phyloP scores from a whole-genome alignment of 1,140 invertebrate genomes.

The Adelges cooleyi region DNA sequence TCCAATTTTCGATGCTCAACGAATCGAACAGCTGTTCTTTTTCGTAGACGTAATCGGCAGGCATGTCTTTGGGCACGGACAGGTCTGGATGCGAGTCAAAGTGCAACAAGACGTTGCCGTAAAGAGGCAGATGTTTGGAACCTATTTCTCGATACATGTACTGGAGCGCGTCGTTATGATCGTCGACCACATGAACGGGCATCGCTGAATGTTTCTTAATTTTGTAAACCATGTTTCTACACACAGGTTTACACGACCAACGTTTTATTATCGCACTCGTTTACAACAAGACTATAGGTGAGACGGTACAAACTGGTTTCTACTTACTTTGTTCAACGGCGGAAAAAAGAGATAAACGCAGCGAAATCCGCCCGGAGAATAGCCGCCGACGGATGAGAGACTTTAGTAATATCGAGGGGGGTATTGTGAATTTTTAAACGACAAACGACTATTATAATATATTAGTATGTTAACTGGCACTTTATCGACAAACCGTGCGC shows the following conservation, averaged over 20 bases:
- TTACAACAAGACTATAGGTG: too few relatives aligned
- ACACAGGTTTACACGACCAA: slow-evolving; percentile 11
- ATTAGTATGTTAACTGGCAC: too few relatives aligned
- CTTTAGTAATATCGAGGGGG: too few relatives aligned
- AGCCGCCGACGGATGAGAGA: too few relatives aligned
- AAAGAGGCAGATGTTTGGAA: slow-evolving; percentile 64
- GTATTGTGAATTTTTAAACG: too few relatives aligned
- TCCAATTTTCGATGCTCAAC: slow-evolving; percentile 87
- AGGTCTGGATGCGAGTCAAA: slow-evolving; percentile 87
- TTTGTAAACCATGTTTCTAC: slow-evolving; percentile 26
- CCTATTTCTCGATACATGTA: slow-evolving; percentile 73
- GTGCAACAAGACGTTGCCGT: slow-evolving; percentile 64
- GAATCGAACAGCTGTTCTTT: slow-evolving; percentile 46
- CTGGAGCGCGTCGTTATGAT: slow-evolving; percentile 39
- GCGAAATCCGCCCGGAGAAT: too few relatives aligned
- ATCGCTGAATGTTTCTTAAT: slow-evolving; percentile 41
- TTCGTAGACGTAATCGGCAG: slow-evolving; percentile 53
- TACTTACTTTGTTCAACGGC: too few relatives aligned
- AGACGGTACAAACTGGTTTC: too few relatives aligned
- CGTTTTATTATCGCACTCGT: background rate
- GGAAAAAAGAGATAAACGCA: too few relatives aligned
- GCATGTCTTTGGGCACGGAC: slow-evolving; percentile 62
- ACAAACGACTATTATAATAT: too few relatives aligned
- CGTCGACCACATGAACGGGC: slow-evolving; percentile 61
- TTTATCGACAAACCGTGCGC: too few relatives aligned